Evolutionary conservation across 2,113 vertebrate genomes (phyloP).

Genomic region (Varanus komodoensis): DNA sequence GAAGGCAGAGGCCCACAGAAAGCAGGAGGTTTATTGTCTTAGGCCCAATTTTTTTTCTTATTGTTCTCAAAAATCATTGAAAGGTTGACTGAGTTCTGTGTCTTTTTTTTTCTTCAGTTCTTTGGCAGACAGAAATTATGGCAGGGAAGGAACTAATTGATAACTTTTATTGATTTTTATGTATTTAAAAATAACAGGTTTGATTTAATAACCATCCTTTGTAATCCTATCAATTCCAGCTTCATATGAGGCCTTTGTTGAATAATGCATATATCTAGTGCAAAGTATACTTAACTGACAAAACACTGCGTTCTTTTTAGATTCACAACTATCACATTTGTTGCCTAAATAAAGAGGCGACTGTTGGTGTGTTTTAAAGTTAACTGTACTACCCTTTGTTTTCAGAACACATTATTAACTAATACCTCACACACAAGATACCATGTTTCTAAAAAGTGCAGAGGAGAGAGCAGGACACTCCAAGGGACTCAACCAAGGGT

Average conservation of each 20-base stretch:
- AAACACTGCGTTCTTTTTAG: conserved; percentile 44
- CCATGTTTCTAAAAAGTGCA: not conserved
- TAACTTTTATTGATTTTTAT: conserved; percentile 76
- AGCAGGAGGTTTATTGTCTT: conserved; percentile 88
- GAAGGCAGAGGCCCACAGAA: conserved; percentile 90
- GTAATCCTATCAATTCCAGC: conserved; percentile 76
- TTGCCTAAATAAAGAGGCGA: conserved; percentile 51
- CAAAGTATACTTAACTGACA: conserved; percentile 18
- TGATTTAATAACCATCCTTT: conserved; percentile 76
- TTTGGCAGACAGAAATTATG: conserved; percentile 75
- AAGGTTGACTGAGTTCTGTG: conserved; percentile 80
- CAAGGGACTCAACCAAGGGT: not conserved
- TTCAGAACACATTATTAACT: conserved; percentile 14
- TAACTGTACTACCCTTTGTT: conserved; percentile 32
- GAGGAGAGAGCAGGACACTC: not conserved
- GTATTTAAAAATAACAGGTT: conserved; percentile 70
- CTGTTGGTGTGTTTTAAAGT: conserved; percentile 50
- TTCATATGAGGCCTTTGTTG: conserved; percentile 78
- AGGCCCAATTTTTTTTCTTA: conserved; percentile 85
- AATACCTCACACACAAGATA: not conserved
- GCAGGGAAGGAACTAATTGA: conserved; percentile 83
- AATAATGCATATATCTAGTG: conserved; percentile 34
- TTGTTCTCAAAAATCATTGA: conserved; percentile 86
- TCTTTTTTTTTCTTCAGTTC: not conserved
- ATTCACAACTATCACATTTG: conserved; percentile 32